Percentiles rank a stretch among this genome's conserved stretches.
phyloP scores from a whole-genome alignment of 2,113 vertebrate species.

The Nothocercus nigrocapillus region DNA sequence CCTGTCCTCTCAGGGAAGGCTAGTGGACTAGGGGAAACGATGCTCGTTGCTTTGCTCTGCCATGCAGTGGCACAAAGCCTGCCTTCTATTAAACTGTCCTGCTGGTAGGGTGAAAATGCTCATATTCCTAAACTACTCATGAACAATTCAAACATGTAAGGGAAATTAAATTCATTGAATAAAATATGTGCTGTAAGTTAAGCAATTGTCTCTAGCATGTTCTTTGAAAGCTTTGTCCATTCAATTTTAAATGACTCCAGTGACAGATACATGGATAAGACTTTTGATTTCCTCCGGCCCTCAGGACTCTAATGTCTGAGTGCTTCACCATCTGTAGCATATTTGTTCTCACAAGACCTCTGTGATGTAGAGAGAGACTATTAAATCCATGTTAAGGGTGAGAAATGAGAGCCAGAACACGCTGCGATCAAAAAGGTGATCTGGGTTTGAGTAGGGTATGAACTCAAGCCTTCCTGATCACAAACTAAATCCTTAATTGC shows the following conservation, averaged over 20 bases:
- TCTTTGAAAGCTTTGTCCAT: conserved; percentile 25
- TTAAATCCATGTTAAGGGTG: conserved; percentile 30
- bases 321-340: conserved; percentile 48
- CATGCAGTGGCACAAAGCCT: not conserved
- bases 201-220: conserved; percentile 17
- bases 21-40: not conserved
- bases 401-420: not conserved
- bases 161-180: conserved; percentile 46
- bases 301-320: not conserved
- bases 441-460: not conserved
- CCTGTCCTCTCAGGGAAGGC: not conserved
- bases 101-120: conserved; percentile 25
- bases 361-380: conserved; percentile 19
- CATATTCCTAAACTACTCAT: conserved; percentile 8
- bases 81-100: conserved; percentile 13
- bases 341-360: conserved; percentile 35
- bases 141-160: conserved; percentile 40
- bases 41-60: not conserved
- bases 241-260: not conserved
- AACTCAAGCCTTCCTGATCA: not conserved
- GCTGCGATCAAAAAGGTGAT: not conserved
- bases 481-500: not conserved
- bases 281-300: conserved; percentile 48
- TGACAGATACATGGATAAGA: conserved; percentile 36
- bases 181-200: conserved; percentile 40